Percentiles rank a stretch among this genome's conserved stretches.
Evolutionary conservation across 2,113 vertebrate genomes (phyloP).

Genomic region (Nansenia antarctica): DNA sequence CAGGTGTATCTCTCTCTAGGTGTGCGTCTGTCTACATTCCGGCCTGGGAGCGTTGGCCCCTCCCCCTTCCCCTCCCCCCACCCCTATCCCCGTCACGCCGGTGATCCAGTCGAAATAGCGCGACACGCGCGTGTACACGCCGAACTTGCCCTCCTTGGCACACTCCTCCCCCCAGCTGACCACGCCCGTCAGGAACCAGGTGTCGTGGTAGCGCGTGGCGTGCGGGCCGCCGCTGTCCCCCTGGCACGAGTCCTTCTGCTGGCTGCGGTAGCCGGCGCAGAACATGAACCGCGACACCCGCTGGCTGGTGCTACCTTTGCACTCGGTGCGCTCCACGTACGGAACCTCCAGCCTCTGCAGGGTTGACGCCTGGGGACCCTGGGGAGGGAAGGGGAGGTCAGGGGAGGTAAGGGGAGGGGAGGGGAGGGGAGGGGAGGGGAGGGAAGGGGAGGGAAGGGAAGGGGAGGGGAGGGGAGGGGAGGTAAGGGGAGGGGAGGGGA

Average conservation of each 20-base stretch:
- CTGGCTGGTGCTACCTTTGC: constrained; percentile 79
- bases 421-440: no score
- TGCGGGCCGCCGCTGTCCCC: constrained; percentile 95
- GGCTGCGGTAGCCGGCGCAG: constrained; percentile 80
- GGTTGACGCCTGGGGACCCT: constrained; percentile 62
- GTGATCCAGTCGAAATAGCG: constrained; percentile 85
- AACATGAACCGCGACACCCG: constrained; percentile 87
- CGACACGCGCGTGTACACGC: constrained; percentile 89
- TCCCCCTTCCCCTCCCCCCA: no score
- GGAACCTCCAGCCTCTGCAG: constrained; percentile 86
- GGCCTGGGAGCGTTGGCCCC: no score
- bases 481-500: no score
- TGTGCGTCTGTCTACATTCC: no score
- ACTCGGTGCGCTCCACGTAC: constrained; percentile 78
- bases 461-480: no score
- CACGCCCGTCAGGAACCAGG: constrained; percentile 91
- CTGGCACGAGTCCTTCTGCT: constrained; percentile 83
- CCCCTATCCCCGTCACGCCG: constrained; percentile 58
- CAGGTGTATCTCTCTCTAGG: no score
- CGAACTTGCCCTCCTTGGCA: constrained; percentile 85
- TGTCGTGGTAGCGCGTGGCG: constrained; percentile 76
- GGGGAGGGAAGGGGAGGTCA: no score
- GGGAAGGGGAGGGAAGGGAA: no score
- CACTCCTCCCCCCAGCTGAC: constrained; percentile 97
- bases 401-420: no score